Percentiles rank a stretch among this genome's conserved stretches.
Conservation (phyloP, 2,113 vertebrate species). For the Dipodomys stephensi region DNA sequence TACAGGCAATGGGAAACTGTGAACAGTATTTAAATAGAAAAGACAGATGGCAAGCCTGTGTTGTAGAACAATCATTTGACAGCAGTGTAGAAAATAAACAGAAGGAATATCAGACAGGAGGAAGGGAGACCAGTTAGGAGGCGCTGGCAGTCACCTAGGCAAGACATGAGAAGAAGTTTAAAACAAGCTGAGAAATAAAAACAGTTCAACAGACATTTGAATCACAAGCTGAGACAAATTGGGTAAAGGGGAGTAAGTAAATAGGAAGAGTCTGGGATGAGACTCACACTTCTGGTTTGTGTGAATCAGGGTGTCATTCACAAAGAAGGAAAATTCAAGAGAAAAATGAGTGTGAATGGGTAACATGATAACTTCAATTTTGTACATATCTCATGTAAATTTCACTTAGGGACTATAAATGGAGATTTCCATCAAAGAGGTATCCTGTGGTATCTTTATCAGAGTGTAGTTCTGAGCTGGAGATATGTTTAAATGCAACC, state of each 20-base stretch:
- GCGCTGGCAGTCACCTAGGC: not conserved
- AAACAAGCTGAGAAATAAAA: not conserved
- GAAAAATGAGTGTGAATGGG: not conserved
- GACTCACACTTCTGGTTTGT: not conserved
- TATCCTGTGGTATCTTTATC: not conserved
- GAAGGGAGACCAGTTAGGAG: not conserved
- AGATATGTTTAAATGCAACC: not conserved
- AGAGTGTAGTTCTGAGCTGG: not conserved
- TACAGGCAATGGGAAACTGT: not conserved
- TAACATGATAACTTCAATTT: not conserved
- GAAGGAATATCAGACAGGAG: constrained; percentile 30
- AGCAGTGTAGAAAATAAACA: not conserved
- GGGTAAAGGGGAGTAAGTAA: not conserved
- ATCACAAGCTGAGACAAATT: not conserved
- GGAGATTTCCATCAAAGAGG: not conserved
- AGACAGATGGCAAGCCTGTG: not conserved
- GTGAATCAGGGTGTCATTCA: not conserved
- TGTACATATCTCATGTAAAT: not conserved
- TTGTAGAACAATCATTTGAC: constrained; percentile 26
- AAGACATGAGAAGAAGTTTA: not conserved
- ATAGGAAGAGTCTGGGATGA: not conserved
- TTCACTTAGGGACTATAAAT: constrained; percentile 4
- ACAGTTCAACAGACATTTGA: not conserved
- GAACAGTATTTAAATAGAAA: not conserved
- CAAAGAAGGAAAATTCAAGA: constrained; percentile 13